These are phyloP conservation scores for Parapsyche elsis DNA, from an alignment of 1,140 invertebrate species.

Conservation along the genomic window DNA sequence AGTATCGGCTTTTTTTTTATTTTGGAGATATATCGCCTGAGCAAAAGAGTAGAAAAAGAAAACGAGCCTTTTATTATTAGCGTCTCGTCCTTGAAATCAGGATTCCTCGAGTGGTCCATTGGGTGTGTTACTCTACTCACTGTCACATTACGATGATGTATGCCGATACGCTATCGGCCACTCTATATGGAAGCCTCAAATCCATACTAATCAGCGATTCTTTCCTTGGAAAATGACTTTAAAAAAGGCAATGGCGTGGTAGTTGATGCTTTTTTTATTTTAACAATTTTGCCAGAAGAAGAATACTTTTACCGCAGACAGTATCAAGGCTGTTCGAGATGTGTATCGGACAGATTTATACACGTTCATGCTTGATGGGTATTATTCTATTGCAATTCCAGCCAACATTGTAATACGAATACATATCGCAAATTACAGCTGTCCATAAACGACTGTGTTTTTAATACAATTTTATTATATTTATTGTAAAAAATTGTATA, in stretches of 20 bases:
- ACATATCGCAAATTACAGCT: too few species aligned
- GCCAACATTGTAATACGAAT: too few species aligned
- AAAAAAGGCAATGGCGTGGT: background rate
- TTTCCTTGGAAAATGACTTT: background rate
- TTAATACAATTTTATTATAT: too few species aligned
- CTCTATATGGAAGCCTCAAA: too few species aligned
- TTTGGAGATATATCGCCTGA: background rate
- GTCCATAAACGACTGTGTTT: too few species aligned
- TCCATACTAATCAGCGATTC: background rate
- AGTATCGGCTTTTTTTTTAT: background rate
- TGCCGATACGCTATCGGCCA: conserved; percentile 1
- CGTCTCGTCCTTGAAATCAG: conserved; percentile 19
- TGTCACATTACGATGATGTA: conserved; percentile 36
- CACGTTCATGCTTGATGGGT: background rate
- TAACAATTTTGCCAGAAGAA: background rate
- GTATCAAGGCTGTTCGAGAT: background rate
- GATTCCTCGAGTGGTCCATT: background rate
- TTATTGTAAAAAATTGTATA: too few species aligned
- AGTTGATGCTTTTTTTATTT: background rate
- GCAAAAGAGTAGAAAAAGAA: background rate
- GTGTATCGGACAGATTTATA: background rate
- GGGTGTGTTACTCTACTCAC: background rate
- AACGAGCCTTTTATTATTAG: conserved; percentile 10
- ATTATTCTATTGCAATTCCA: too few species aligned
- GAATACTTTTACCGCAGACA: conserved; percentile 11